Base-by-base conservation (phyloP, 2,888 invertebrate species). In the Resseliella maxima region DNA sequence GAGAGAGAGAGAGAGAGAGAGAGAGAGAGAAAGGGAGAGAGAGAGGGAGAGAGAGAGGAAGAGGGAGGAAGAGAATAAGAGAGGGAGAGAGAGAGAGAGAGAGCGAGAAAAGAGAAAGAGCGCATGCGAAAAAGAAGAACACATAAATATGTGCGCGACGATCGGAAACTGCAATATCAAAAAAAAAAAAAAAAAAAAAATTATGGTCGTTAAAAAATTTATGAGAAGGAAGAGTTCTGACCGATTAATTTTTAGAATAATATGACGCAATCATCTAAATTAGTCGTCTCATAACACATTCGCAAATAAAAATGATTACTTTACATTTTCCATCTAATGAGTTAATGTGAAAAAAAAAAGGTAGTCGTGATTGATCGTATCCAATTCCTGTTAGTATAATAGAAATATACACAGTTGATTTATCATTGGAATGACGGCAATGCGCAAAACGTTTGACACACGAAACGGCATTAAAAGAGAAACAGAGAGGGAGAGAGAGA, bases 251-350 rank as follows among this genome's bases (percentile, higher is more conserved):
- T 59, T n/a, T 31, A 31, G 72, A 72, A 31, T 31, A n/a, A 59
- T 24, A 35, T 72, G 72, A 72, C 31, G 72, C 72, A 72, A 72
- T 72, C 72, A 18, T 3, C 12, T 8, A 72, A 72, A 72, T 31
- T 72, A 31, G 72, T 72, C 15, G 35, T 72, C 72, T 31, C n/a
- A 1, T 72, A 72, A 72, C 18, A 27, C 18, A 15, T 35, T 27
- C 31, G 12, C 72, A 15, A 72, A 72, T 72, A 72, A 72, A 31
- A 35, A 72, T 31, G 72, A 72, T 72, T 31, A 35, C 31, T 31
- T 72, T 72, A 27, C 31, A 72, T 72, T 72, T 72, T n/a, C 12
- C 24, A 24, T 41, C 59, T 24, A 59, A 59, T 59, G 27, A 72
- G 31, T 59, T 59, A 72, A 31, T n/a, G n/a, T 72, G 72, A 35